These are phyloP conservation scores for Helicoverpa armigera DNA, from an alignment of 1,140 invertebrate genomes.

Conservation along the genomic window DNA sequence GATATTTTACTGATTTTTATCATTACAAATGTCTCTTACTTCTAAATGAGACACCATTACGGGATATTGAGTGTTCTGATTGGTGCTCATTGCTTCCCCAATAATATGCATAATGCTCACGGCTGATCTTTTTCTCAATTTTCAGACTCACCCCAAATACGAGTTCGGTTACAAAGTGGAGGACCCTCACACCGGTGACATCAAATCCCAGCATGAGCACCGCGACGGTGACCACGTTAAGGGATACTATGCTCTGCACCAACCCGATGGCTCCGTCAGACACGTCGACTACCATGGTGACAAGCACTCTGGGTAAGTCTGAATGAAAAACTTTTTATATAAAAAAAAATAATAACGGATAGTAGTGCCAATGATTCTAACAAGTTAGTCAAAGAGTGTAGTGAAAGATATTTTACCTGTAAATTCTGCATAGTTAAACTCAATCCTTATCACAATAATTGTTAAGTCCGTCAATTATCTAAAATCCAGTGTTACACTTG, in stretches of 20 bases:
- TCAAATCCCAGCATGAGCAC: constrained; percentile 51
- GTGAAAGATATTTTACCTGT: too few relatives aligned
- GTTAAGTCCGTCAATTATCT: too few relatives aligned
- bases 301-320: constrained; percentile 64
- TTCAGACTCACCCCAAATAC: constrained; percentile 71
- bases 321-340: neutral
- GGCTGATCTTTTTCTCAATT: neutral
- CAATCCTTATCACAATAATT: too few relatives aligned
- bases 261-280: constrained; percentile 57
- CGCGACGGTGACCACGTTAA: constrained; percentile 52
- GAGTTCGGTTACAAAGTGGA: constrained; percentile 55
- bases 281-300: constrained; percentile 70
- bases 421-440: too few relatives aligned
- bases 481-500: too few relatives aligned
- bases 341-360: neutral
- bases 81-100: too few relatives aligned
- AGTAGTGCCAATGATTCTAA: too few relatives aligned
- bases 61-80: too few relatives aligned
- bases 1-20: too few relatives aligned
- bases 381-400: too few relatives aligned
- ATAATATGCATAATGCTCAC: too few relatives aligned
- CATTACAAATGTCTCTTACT: neutral
- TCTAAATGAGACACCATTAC: too few relatives aligned
- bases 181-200: constrained; percentile 52
- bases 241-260: constrained; percentile 50